Evolutionary conservation across 2,113 vertebrate genomes (phyloP), one percentile per base, ranked within the genome.

Genomic region (Anas platyrhynchos): DNA sequence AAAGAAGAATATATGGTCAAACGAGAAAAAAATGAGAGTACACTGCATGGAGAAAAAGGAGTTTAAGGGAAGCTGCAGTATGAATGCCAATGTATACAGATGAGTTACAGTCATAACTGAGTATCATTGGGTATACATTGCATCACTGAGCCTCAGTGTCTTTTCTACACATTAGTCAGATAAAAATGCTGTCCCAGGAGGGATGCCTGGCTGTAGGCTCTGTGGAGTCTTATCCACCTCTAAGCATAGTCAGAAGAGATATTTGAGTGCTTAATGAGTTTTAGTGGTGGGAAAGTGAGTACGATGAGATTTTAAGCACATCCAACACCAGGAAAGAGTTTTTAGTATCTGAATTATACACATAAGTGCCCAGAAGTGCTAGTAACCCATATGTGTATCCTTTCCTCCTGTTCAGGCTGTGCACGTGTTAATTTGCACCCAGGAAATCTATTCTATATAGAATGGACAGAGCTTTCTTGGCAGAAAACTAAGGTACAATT

Each of bases 111-210:
- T 74, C 14, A 29, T 31, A 85, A 65, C 69, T 56, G 55, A 46
- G 4, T 61, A 23, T 65, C 16, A 56, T 16, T 13, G 59, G 11
- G 4, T 66, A 71, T 31, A 85, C 91, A 91, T 43, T 29, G 27
- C 36, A 72, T 13, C 14, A 14, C 4, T 3, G n/a, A 91, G 9
- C 10, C 56, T 76, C 54, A 15, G 34, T 58, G 43, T 6, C 26
- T 78, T 82, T 68, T 0, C 0, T 69, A 67, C 22, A 3, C 9
- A 4, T 16, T 29, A 44, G 31, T 43, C 0, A 6, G 63, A 67
- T 15, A 32, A 8, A 31, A 89, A 22, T 21, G 20, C 11, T 87
- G 69, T 11, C 46, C 18, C 56, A 41, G 25, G 21, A 6, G 34
- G 6, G 17, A 46, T 68, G 15, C 22, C 54, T 29, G 41, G 29